Percentiles rank a stretch among this genome's conserved stretches.
Conservation (phyloP, 1,140 invertebrate species). For the Panulirus ornatus region DNA sequence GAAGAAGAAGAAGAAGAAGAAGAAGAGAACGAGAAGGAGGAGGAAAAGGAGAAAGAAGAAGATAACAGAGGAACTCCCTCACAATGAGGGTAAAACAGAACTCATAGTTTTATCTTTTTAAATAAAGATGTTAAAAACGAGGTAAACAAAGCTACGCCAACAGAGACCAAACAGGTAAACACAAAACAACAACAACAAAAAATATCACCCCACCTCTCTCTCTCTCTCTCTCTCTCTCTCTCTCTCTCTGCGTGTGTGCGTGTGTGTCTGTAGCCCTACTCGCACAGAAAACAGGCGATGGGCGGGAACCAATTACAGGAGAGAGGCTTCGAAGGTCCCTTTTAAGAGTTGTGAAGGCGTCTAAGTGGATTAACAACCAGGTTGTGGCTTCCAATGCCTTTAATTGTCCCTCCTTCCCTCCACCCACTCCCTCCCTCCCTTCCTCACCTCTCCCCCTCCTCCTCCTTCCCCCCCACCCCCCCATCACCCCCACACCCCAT, state of each 20-base stretch:
- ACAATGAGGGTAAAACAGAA: too few relatives aligned
- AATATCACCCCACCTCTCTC: not conserved
- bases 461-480: not conserved
- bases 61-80: not conserved
- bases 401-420: not conserved
- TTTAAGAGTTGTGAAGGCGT: not conserved
- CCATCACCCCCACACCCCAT: not conserved
- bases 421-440: not conserved
- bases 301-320: not conserved
- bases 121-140: too few relatives aligned
- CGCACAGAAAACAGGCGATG: not conserved
- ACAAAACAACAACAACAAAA: not conserved
- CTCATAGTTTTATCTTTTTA: too few relatives aligned
- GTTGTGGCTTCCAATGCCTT: not conserved
- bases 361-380: not conserved
- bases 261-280: not conserved
- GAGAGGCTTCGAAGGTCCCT: not conserved
- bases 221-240: constrained; percentile 31
- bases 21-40: too few relatives aligned
- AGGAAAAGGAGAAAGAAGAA: not conserved
- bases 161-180: too few relatives aligned
- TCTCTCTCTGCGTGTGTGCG: too few relatives aligned
- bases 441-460: not conserved
- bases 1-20: not conserved
- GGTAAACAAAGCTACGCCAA: too few relatives aligned